Conservation (phyloP, 2,888 invertebrate species). For the Prostheceraeus crozeri region DNA sequence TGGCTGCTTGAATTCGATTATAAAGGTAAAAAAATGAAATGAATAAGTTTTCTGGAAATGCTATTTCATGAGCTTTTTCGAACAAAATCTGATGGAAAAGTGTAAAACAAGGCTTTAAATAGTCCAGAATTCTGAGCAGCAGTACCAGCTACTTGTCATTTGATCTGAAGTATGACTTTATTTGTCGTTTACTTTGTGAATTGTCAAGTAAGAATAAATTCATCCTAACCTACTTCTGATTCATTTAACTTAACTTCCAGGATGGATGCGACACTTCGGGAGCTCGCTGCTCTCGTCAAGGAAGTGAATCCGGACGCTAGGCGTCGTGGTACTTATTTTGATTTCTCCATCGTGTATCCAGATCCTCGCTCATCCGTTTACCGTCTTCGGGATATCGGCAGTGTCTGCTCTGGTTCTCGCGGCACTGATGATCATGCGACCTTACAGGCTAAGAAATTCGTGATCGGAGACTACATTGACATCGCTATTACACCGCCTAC, state of each 20-base stretch:
- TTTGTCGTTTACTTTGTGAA: too few relatives aligned
- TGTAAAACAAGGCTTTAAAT: too few relatives aligned
- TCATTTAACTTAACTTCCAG: constrained; percentile 57
- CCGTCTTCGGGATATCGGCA: constrained; percentile 83
- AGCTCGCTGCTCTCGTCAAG: constrained; percentile 88
- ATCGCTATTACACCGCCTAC: constrained; percentile 88
- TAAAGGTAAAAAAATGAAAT: too few relatives aligned
- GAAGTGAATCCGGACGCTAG: constrained; percentile 96
- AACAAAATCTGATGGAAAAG: too few relatives aligned
- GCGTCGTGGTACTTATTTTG: constrained; percentile 89
- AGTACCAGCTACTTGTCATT: too few relatives aligned
- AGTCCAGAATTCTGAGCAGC: too few relatives aligned
- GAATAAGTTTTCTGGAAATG: too few relatives aligned
- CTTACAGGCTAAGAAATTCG: constrained; percentile 67
- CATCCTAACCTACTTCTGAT: constrained; percentile 17
- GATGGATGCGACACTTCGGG: constrained; percentile 90
- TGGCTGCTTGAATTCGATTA: too few relatives aligned
- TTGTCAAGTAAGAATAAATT: constrained; percentile 21
- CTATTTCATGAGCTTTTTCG: too few relatives aligned
- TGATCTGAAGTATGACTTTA: too few relatives aligned
- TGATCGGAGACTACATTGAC: constrained; percentile 91
- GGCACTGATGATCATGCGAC: constrained; percentile 90
- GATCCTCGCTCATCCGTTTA: constrained; percentile 55
- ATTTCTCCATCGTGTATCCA: constrained; percentile 71
- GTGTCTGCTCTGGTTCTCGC: constrained; percentile 70